These are phyloP conservation scores for Pseudolycoriella hygida DNA, from an alignment of 2,888 invertebrate species.

Conservation along the genomic window DNA sequence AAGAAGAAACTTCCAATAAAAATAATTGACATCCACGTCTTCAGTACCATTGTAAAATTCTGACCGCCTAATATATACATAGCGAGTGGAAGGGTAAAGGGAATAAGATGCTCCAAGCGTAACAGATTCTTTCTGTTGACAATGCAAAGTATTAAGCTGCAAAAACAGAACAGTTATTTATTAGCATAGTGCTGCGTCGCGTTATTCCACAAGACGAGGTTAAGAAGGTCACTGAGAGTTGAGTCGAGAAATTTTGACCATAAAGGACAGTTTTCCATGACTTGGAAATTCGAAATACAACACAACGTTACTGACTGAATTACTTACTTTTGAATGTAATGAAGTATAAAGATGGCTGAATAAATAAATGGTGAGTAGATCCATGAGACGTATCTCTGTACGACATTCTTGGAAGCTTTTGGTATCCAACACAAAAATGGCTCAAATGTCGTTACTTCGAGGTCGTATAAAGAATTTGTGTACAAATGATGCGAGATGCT, in stretches of 20 bases:
- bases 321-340: constrained; percentile 20
- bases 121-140: constrained; percentile 18
- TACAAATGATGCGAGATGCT: constrained; percentile 61
- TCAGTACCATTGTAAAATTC: constrained; percentile 16
- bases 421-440: constrained; percentile 51
- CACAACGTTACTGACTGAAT: too few species aligned
- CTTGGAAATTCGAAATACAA: too few species aligned
- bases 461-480: constrained; percentile 57
- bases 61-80: constrained; percentile 26
- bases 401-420: constrained; percentile 31
- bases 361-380: constrained; percentile 31
- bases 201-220: too few species aligned
- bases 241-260: too few species aligned
- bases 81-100: constrained; percentile 26
- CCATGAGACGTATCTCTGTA: constrained; percentile 34
- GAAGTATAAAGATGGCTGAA: constrained; percentile 17
- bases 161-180: too few species aligned
- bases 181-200: too few species aligned
- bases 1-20: constrained; percentile 41
- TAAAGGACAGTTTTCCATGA: too few species aligned
- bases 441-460: constrained; percentile 49
- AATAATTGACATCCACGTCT: constrained; percentile 36
- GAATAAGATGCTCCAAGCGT: constrained; percentile 27
- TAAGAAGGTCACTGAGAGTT: too few species aligned
- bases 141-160: constrained; percentile 20